These are phyloP conservation scores for Bombus balteatus DNA, from an alignment of 1,140 invertebrate genomes.

Conservation along the genomic window DNA sequence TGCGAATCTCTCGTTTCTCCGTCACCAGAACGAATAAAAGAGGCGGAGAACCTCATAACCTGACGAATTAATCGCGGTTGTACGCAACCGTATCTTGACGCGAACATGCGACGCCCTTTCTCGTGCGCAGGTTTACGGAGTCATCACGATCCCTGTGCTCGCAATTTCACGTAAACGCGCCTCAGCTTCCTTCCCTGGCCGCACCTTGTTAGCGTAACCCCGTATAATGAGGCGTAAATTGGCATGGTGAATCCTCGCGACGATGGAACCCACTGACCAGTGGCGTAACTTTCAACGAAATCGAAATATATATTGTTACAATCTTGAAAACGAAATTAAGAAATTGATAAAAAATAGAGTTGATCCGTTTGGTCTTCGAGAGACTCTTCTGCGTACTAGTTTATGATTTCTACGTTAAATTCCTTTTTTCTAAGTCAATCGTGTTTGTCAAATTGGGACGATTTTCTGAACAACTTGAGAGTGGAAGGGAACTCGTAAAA, in stretches of 20 bases:
- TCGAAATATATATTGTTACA: too few species aligned
- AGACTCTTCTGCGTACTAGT: too few species aligned
- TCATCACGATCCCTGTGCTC: conserved; percentile 37
- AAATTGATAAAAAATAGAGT: neutral
- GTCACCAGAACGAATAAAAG: neutral
- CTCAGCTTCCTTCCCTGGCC: conserved; percentile 12
- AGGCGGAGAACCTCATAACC: conserved; percentile 54
- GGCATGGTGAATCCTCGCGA: conserved; percentile 36
- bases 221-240: conserved; percentile 69
- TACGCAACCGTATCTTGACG: conserved; percentile 44
- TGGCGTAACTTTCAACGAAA: conserved; percentile 10
- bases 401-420: neutral
- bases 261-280: neutral
- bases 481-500: neutral
- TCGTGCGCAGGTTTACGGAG: conserved; percentile 53
- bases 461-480: neutral
- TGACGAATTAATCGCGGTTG: conserved; percentile 67
- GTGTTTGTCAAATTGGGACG: neutral
- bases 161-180: conserved; percentile 56
- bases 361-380: neutral
- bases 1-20: conserved; percentile 7
- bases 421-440: neutral
- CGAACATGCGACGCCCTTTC: conserved; percentile 23
- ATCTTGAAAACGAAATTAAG: neutral
- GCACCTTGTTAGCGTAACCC: conserved; percentile 65